These are phyloP conservation scores for Molossus molossus DNA, from an alignment of 2,797 vertebrate genomes.

Conservation along the genomic window DNA sequence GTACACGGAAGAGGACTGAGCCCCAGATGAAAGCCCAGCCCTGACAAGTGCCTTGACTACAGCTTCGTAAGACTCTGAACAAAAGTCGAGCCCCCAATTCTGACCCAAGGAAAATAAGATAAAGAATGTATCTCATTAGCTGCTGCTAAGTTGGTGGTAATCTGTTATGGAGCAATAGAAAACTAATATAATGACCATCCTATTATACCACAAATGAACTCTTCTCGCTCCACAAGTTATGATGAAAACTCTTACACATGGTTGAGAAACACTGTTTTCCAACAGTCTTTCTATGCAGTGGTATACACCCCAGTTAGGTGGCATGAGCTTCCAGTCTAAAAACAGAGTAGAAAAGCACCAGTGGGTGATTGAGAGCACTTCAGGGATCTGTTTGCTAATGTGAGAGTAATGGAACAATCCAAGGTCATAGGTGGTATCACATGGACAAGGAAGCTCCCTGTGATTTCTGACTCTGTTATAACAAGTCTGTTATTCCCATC, in stretches of 20 bases:
- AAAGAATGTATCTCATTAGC: background rate
- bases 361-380: background rate
- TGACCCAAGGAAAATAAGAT: background rate
- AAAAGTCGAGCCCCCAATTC: background rate
- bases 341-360: background rate
- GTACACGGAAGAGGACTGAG: background rate
- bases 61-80: background rate
- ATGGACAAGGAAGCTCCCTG: background rate
- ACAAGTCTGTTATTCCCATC: background rate
- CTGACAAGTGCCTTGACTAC: background rate
- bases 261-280: background rate
- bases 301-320: background rate
- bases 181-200: background rate
- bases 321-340: background rate
- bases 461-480: slow-evolving; percentile 35
- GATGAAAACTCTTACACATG: background rate
- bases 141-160: background rate
- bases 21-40: background rate
- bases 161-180: background rate
- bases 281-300: background rate
- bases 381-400: background rate
- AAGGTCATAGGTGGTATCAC: background rate
- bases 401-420: background rate
- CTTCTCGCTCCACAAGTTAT: background rate
- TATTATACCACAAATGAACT: background rate